Percentiles rank a stretch among this genome's conserved stretches.
Conservation (phyloP, 2,888 invertebrate species). For the Drosophila subsilvestris region DNA sequence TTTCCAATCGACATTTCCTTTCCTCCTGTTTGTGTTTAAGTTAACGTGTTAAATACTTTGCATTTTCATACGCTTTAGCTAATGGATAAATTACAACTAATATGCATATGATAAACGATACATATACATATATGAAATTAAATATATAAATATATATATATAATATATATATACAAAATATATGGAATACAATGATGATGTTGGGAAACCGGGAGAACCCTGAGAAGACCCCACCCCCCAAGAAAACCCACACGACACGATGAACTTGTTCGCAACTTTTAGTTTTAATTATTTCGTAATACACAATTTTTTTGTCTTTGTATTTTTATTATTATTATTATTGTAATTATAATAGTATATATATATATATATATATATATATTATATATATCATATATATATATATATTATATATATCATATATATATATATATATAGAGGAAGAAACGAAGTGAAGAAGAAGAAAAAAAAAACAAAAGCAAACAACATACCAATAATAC, state of each 20-base stretch:
- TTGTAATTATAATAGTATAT: constrained; percentile 57
- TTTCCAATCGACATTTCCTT: constrained; percentile 28
- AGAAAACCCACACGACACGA: constrained; percentile 18
- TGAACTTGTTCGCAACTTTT: constrained; percentile 54
- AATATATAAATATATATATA: constrained; percentile 64
- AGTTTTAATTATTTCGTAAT: constrained; percentile 64
- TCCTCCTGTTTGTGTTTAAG: constrained; percentile 34
- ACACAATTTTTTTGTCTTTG: constrained; percentile 54
- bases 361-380: constrained; percentile 27
- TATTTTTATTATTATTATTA: constrained; percentile 49
- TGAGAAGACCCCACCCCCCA: background rate
- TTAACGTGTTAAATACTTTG: constrained; percentile 75
- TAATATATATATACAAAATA: constrained; percentile 48
- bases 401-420: constrained; percentile 21
- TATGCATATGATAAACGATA: constrained; percentile 45
- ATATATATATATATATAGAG: constrained; percentile 40
- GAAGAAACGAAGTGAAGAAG: constrained; percentile 9
- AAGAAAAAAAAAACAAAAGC: constrained; percentile 41
- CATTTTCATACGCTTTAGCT: constrained; percentile 82
- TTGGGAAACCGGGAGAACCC: background rate
- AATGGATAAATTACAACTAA: constrained; percentile 52
- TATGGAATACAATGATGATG: constrained; percentile 19
- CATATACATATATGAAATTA: constrained; percentile 55
- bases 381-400: constrained; percentile 41
- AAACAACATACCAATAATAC: constrained; percentile 76